Base-by-base conservation (phyloP, 2,888 invertebrate species). In the Cerastis rubricosa region DNA sequence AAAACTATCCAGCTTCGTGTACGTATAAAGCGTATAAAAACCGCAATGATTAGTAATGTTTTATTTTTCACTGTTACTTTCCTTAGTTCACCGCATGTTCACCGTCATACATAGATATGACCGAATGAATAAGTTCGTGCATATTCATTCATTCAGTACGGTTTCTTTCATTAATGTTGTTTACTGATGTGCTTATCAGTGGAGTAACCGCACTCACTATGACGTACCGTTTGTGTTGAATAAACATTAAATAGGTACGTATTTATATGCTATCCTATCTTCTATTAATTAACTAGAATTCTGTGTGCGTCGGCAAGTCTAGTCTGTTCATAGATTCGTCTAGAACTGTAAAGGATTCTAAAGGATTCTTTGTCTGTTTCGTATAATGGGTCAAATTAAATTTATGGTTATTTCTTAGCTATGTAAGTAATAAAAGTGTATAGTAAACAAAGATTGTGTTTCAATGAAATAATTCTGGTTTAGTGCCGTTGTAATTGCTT, bases 211-310 rank as follows among this genome's bases (percentile, higher is more conserved):
- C 79, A 80, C n/a, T 74, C 51, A 66, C 67, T 63, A 61, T 88
- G 88, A 88, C 88, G 88, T 81, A 63, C 43, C 49, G 65, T 74
- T 71, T 74, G 81, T 74, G 81, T 69, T 77, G 59, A 81, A 69
- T 82, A 77, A 71, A 82, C 68, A 81, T n/a, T 43, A 54, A 8
- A 11, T 73, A 40, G 3, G 45, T 71, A 25, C 17, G 43, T 65
- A 76, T 72, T 54, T 84, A 76, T 68, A 22, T 51, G 43, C 40
- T 25, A 57, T 45, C 67, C 54, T 81, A 81, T 64, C 65, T 61
- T 7, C 67, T 54, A 64, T 74, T 85, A 47, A 64, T 74, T 85
- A 35, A 63, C 69, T 64, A 49, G 71, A 75, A 70, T 57, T 70
- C 47, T 71, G 47, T 40, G 47, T 81, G 70, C 70, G 70, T 81